phyloP scores from a whole-genome alignment of 2,797 vertebrate species.

The Cyprinella venusta region DNA sequence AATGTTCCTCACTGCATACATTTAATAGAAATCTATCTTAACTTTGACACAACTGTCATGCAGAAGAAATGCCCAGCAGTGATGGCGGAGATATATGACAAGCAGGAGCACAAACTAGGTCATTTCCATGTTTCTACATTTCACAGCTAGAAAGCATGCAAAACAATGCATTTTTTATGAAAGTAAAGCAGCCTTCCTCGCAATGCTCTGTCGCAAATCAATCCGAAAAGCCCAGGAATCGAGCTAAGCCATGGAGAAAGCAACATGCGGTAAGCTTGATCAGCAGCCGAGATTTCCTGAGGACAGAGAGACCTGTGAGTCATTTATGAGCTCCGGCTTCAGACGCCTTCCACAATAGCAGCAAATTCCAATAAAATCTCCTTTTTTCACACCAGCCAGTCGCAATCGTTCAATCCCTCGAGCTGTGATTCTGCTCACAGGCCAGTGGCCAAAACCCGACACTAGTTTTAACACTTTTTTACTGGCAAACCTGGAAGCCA shows the following conservation, averaged over 20 bases:
- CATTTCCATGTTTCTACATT: slow-evolving; percentile 24
- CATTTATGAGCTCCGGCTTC: slow-evolving; percentile 31
- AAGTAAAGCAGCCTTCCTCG: neutral
- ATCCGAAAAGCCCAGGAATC: slow-evolving; percentile 5
- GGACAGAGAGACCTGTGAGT: slow-evolving; percentile 25
- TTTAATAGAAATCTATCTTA: neutral
- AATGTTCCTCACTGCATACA: neutral
- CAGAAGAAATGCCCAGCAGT: neutral
- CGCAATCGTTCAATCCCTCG: slow-evolving; percentile 1
- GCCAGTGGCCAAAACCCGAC: neutral
- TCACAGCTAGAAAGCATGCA: slow-evolving; percentile 8
- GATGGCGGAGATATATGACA: neutral
- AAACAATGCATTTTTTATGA: slow-evolving; percentile 31
- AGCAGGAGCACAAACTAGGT: slow-evolving; percentile 1
- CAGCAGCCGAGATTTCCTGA: slow-evolving; percentile 33
- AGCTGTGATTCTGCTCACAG: neutral
- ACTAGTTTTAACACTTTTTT: neutral
- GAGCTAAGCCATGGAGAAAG: slow-evolving; percentile 16
- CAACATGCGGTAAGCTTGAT: slow-evolving; percentile 32
- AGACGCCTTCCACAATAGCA: neutral
- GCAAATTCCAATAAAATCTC: slow-evolving; percentile 16
- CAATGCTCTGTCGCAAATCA: slow-evolving; percentile 28
- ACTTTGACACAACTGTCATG: slow-evolving; percentile 13
- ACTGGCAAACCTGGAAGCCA: neutral
- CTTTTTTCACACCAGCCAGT: slow-evolving; percentile 6